Base-by-base conservation (phyloP, 2,113 vertebrate genomes). In the Eonycteris spelaea region DNA sequence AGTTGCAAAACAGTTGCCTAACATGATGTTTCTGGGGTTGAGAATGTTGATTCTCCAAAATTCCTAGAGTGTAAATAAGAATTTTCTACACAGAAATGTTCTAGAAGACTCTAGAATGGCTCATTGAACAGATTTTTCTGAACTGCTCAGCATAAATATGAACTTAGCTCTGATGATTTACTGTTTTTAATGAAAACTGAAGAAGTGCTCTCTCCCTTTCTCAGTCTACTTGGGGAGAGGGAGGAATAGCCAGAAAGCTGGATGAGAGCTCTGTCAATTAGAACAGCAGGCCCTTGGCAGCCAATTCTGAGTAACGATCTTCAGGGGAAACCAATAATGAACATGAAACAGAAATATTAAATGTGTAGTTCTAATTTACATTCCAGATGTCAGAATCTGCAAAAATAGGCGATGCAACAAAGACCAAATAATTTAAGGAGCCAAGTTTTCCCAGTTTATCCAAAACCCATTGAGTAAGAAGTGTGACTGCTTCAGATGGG, bases 381-480 rank as follows among this genome's bases (percentile, higher is more conserved):
- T 98, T 98, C 97, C 97, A 98, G 95, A 98, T 98, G 98, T 97
- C 90, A 97, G 96, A 98, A 98, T 91, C 94, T 96, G 97, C 78
- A 96, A 91, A 98, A 98, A 97, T 77, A 87, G 97, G 94, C 97
- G 97, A 94, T 93, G 90, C 97, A 98, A 98, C 92, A 93, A 86
- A 96, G 95, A 96, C 93, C 93, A 96, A 95, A 95, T 86, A 91
- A 70, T 45, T 24, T 4, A 40, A 97, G 97, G 98, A 98, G 97
- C 97, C 98, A 98, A 97, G 61, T 43, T 82, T 97, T 98, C 92
- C 87, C 98, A 96, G 75, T 98, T 98, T 98, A 98, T 98, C 97
- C 97, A 98, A 98, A 97, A 89, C 92, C 91, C 65, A 51, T 77
- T 96, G 95, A 97, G 90, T 90, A 96, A 91, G 97, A 95, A 95